Evolutionary conservation across 2,888 invertebrate species (phyloP), one percentile per base, ranked within the genome.

Genomic region (Epistrophella euchroma): DNA sequence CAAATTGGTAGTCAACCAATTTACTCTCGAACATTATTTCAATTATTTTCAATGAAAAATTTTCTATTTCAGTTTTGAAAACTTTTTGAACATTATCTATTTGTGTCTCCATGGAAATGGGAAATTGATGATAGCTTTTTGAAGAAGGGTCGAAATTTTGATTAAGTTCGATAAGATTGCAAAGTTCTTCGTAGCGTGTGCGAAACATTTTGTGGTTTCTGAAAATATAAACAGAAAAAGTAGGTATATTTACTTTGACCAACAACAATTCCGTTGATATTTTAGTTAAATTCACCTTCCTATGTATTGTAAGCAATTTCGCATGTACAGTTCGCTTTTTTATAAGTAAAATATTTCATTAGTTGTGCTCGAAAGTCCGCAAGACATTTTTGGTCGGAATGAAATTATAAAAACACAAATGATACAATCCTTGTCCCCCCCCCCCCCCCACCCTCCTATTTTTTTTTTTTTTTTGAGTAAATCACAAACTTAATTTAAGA

Each of bases 161-260:
- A 6, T 64, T 0, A 45, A 64, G 43, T 28, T 64, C 43, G 17
- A 64, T 64, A 11, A 64, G 45, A 28, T 28, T 2, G 17, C 28
- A 45, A 4, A 64, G 43, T 28, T 64, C 62, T 11, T 64, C 28
- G 10, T 25, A 45, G 6, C 62, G 62, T 11, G 62, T 28, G 5
- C 43, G 62, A 17, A 64, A 64, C 62, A 64, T 64, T 64, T 64
- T 11, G 4, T 13, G 2, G 28, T 4, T 6, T 28, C 62, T 64
- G 43, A 28, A 64, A 64, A n/a, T 17, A 64, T 6, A 37, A 60
- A 32, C 4, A 56, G 9, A 32, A 56, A 56, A n/a, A 2, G 10
- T 15, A n/a, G n/a, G n/a, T 0, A 45, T 17, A 45, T 9, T 45
- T 45, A 17, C 17, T 3, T 17, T 45, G 10, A 43, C 2, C 1